phyloP scores from a whole-genome alignment of 2,888 invertebrate genomes.

The Atethmia centrago region DNA sequence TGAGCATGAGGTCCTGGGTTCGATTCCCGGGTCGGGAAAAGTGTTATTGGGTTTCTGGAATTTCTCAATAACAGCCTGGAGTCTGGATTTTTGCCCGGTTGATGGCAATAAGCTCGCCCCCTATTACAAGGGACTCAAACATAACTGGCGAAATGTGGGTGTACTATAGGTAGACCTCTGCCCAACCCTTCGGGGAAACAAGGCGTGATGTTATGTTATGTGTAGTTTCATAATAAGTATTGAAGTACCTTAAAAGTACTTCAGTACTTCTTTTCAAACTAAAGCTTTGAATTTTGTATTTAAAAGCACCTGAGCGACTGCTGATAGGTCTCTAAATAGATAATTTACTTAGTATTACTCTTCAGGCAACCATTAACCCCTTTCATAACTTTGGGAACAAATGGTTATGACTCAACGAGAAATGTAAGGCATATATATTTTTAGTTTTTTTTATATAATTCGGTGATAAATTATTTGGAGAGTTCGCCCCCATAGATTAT shows the following conservation, averaged over 20 bases:
- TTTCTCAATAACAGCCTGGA: no score
- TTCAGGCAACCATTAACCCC: conserved; percentile 32
- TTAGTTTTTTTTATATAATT: background rate
- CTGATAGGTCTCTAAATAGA: conserved; percentile 40
- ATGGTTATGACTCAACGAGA: conserved; percentile 21
- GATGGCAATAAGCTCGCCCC: no score
- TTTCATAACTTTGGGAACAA: conserved; percentile 45
- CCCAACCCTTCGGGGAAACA: no score
- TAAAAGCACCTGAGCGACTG: conserved; percentile 31
- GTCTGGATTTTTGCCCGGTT: no score
- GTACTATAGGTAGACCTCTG: no score
- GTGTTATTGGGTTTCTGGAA: no score
- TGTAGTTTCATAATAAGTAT: conserved; percentile 38
- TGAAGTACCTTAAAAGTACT: conserved; percentile 21
- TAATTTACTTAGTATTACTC: conserved; percentile 42
- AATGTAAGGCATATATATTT: conserved; percentile 5
- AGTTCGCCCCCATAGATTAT: background rate
- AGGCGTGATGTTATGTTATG: no score
- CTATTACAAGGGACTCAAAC: no score
- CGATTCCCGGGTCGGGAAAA: no score
- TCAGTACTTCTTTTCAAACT: no score
- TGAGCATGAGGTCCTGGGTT: no score
- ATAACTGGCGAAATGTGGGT: no score
- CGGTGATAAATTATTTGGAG: background rate
- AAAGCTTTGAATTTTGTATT: conserved; percentile 37